Evolutionary conservation across 2,113 vertebrate species (phyloP).

Genomic region (Tenrec ecaudatus): DNA sequence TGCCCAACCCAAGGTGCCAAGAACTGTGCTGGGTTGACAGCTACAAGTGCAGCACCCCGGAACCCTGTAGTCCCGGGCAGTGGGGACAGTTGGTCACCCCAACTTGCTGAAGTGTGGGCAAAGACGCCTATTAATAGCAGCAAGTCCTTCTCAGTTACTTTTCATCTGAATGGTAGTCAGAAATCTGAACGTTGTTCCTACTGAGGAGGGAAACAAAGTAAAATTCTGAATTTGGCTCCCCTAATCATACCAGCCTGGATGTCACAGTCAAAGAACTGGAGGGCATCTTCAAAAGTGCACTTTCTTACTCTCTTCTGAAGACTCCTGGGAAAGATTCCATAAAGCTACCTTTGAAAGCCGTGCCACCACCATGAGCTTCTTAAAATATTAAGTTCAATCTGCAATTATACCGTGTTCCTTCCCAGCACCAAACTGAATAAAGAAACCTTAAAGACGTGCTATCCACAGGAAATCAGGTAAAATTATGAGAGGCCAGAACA

Average conservation of each 20-base stretch:
- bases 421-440: conserved; percentile 33
- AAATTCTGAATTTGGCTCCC: conserved; percentile 46
- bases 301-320: conserved; percentile 57
- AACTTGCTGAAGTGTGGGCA: neutral
- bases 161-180: neutral
- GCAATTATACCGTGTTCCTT: conserved; percentile 39
- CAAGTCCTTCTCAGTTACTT: conserved; percentile 9
- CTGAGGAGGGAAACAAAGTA: conserved; percentile 26
- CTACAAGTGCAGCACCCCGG: neutral
- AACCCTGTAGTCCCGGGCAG: neutral
- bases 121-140: neutral
- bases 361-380: neutral
- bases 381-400: conserved; percentile 35
- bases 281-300: neutral
- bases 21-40: neutral
- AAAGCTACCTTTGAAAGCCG: conserved; percentile 54
- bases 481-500: conserved; percentile 42
- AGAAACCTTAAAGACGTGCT: conserved; percentile 48
- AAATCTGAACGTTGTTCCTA: conserved; percentile 7
- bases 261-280: conserved; percentile 58
- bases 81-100: neutral
- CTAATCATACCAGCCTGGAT: conserved; percentile 25
- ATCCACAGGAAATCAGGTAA: conserved; percentile 39
- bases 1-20: neutral
- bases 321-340: conserved; percentile 44